Evolutionary conservation across 2,888 invertebrate species (phyloP).

Genomic region (Andricus quercusramuli): DNA sequence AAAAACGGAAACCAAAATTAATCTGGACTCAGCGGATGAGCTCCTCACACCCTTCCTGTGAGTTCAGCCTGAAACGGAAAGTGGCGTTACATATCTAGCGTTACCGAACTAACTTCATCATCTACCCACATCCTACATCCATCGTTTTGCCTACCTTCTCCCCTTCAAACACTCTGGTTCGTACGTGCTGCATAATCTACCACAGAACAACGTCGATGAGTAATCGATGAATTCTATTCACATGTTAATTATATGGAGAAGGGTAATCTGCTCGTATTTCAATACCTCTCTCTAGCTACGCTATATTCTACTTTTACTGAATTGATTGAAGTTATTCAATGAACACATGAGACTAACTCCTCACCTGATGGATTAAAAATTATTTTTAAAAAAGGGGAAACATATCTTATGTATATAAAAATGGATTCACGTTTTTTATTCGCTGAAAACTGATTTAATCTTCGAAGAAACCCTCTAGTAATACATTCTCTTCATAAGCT

Average conservation of each 20-base stretch:
- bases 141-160: constrained; percentile 45
- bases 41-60: constrained; percentile 57
- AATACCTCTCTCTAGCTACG: constrained; percentile 3
- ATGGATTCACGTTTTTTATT: too few species aligned
- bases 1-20: constrained; percentile 73
- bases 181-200: constrained; percentile 18
- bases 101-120: constrained; percentile 66
- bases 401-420: too few species aligned
- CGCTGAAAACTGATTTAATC: too few species aligned
- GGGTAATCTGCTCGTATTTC: constrained; percentile 16
- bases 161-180: constrained; percentile 27
- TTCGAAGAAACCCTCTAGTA: too few species aligned
- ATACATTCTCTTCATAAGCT: background rate
- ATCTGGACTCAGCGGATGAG: constrained; percentile 65
- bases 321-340: background rate
- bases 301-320: constrained; percentile 21
- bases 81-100: constrained; percentile 71
- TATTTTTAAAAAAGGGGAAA: too few species aligned
- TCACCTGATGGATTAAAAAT: too few species aligned
- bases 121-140: constrained; percentile 54
- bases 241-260: constrained; percentile 14
- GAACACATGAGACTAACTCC: background rate
- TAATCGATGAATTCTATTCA: constrained; percentile 34
- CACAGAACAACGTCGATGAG: constrained; percentile 8
- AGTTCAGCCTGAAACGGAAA: constrained; percentile 67